A percentile compares a stretch with the other conserved stretches of the same genome.
phyloP scores from a whole-genome alignment of 2,888 invertebrate species.

The Ametastegia equiseti region DNA sequence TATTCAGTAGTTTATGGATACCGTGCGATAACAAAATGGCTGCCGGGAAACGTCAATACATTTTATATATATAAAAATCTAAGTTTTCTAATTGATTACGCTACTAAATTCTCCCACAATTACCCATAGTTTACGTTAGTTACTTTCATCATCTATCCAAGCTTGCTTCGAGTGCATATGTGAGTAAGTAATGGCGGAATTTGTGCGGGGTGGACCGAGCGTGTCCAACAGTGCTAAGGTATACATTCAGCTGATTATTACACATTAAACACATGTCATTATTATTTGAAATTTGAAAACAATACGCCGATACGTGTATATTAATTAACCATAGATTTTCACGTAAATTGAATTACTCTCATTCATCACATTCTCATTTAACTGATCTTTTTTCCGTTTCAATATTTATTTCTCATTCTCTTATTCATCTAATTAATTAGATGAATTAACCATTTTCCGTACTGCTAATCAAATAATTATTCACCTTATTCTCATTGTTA shows the following conservation, averaged over 20 bases:
- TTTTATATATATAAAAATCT: constrained; percentile 65
- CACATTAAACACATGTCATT: constrained; percentile 35
- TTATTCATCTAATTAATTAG: not conserved
- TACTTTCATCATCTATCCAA: not conserved
- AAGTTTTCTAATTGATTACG: constrained; percentile 64
- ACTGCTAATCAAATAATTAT: not conserved
- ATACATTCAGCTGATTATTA: constrained; percentile 63
- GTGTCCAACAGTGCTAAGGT: constrained; percentile 76
- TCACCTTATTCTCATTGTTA: not conserved
- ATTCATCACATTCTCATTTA: not conserved
- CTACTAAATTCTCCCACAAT: not conserved
- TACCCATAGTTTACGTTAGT: constrained; percentile 8
- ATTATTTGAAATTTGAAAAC: constrained; percentile 29
- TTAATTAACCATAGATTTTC: not conserved
- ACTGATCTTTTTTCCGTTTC: not conserved
- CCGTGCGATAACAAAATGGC: constrained; percentile 66
- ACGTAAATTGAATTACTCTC: not conserved
- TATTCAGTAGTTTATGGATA: not conserved
- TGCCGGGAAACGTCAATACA: constrained; percentile 74
- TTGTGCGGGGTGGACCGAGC: constrained; percentile 77
- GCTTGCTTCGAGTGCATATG: constrained; percentile 46
- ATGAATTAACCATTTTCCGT: not conserved
- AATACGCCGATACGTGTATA: not conserved
- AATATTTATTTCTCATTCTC: not conserved
- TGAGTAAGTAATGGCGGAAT: constrained; percentile 75